Evolutionary conservation across 2,113 vertebrate species (phyloP), one percentile per base, ranked within the genome.

Genomic region (Sceloporus undulatus): DNA sequence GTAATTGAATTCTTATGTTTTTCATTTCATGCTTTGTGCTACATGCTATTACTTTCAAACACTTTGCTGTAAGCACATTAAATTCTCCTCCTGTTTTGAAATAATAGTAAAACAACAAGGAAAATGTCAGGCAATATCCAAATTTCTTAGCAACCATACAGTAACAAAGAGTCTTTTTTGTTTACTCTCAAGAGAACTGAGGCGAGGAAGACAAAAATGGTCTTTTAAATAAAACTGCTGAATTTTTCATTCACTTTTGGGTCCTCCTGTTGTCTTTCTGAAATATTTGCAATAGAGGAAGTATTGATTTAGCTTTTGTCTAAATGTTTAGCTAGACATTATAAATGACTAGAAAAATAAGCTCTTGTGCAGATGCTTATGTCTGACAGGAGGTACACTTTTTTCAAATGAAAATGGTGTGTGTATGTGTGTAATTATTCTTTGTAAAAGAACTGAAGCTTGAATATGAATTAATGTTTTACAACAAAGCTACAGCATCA

Each of bases 201-300:
- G 87, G 34, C 34, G 34, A 34, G 34, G 34, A 34, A 34, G 34
- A 34, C 34, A 34, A 34, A 34, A 34, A 34, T 34, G 1, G 16
- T 40, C 81, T 10, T 1, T 86, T 83, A 54, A 79, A 85, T 34
- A 34, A 34, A 34, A 34, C 34, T 34, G 34, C 34, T 34, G 34
- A 34, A 34, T 34, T 34, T 34, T 34, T 34, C 34, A 34, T 34
- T 34, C 34, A 34, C 34, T 34, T 34, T 34, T 34, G 34, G 34
- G 34, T 34, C 34, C 34, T 34, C 34, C 34, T 34, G 34, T 34
- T 34, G 34, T 34, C 34, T 34, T 34, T 34, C 34, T 34, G 75
- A 91, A 93, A 86, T 74, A 79, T 73, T 90, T 91, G 29, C 79
- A 5, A 87, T 34, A 34, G 70, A 85, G 74, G 59, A 91, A 54